These are phyloP conservation scores for Mechanitis messenoides DNA, from an alignment of 2,888 invertebrate genomes.

Conservation along the genomic window DNA sequence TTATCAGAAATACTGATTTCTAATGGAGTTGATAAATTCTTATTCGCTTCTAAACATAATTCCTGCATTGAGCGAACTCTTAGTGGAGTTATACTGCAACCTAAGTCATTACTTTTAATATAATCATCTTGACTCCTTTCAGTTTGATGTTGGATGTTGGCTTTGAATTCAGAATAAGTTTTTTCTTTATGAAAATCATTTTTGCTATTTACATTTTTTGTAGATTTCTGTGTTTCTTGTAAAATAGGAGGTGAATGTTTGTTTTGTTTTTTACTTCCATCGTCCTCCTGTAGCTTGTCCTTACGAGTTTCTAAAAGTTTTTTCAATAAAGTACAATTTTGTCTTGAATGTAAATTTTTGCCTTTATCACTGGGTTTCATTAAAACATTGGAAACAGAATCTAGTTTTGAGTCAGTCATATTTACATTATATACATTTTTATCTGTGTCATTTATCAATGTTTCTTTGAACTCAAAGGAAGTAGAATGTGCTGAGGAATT, in stretches of 20 bases:
- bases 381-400: slow-evolving; percentile 16
- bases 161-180: slow-evolving; percentile 17
- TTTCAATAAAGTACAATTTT: slow-evolving; percentile 66
- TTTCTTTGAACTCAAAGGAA: slow-evolving; percentile 10
- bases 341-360: slow-evolving; percentile 29
- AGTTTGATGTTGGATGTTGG: slow-evolving; percentile 19
- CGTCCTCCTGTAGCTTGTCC: slow-evolving; percentile 45
- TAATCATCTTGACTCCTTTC: slow-evolving; percentile 32
- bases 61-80: slow-evolving; percentile 45
- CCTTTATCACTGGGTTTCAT: slow-evolving; percentile 19
- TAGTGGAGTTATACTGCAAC: slow-evolving; percentile 26
- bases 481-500: slow-evolving; percentile 2
- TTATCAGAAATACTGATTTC: slow-evolving; percentile 68
- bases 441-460: slow-evolving; percentile 12
- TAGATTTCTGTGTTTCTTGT: slow-evolving; percentile 19
- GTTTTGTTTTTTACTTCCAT: slow-evolving; percentile 34
- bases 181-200: slow-evolving; percentile 23
- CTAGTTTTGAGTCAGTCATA: slow-evolving; percentile 14
- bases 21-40: slow-evolving; percentile 62
- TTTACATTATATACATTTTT: slow-evolving; percentile 12
- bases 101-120: slow-evolving; percentile 23
- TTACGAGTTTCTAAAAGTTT: slow-evolving; percentile 62
- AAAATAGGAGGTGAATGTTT: slow-evolving; percentile 35
- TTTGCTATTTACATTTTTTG: slow-evolving; percentile 20
- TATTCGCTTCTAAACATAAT: slow-evolving; percentile 45